phyloP scores from a whole-genome alignment of 2,888 invertebrate species.

The Perizoma affinitatum region DNA sequence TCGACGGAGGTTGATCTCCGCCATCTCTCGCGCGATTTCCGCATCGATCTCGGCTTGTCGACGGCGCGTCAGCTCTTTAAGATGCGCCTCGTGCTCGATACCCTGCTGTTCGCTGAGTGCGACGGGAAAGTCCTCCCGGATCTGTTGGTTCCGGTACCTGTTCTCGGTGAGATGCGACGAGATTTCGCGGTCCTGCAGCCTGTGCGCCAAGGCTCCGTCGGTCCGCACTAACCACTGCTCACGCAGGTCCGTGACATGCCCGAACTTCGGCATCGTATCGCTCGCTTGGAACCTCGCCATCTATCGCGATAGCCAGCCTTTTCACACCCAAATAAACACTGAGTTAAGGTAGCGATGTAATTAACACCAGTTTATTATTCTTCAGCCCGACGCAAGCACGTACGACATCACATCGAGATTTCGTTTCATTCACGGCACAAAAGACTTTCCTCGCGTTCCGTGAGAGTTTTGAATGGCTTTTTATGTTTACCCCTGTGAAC shows the following conservation, averaged over 20 bases:
- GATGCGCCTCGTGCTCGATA: conserved; percentile 69
- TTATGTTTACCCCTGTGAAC: conserved; percentile 69
- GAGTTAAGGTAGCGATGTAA: conserved; percentile 43
- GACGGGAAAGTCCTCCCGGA: conserved; percentile 78
- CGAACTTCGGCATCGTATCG: conserved; percentile 79
- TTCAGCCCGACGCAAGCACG: conserved; percentile 45
- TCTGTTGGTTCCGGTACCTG: conserved; percentile 76
- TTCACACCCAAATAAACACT: conserved; percentile 41
- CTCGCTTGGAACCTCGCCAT: conserved; percentile 74
- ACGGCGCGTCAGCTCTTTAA: conserved; percentile 65
- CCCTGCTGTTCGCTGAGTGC: conserved; percentile 74
- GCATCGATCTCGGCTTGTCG: conserved; percentile 77
- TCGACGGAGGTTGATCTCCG: conserved; percentile 74
- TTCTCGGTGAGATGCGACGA: conserved; percentile 78
- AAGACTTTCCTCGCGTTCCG: conserved; percentile 74
- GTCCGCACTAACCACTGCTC: conserved; percentile 79
- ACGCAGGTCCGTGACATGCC: conserved; percentile 75
- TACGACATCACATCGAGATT: conserved; percentile 18
- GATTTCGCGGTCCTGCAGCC: conserved; percentile 78
- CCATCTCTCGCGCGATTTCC: conserved; percentile 77
- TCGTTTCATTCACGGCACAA: conserved; percentile 48
- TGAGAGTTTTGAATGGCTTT: conserved; percentile 67
- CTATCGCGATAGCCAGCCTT: conserved; percentile 47
- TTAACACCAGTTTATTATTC: conserved; percentile 42
- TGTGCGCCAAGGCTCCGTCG: conserved; percentile 77